Evolutionary conservation across 2,888 invertebrate genomes (phyloP), one percentile per base, ranked within the genome.

Genomic region (Coleophora deauratella): DNA sequence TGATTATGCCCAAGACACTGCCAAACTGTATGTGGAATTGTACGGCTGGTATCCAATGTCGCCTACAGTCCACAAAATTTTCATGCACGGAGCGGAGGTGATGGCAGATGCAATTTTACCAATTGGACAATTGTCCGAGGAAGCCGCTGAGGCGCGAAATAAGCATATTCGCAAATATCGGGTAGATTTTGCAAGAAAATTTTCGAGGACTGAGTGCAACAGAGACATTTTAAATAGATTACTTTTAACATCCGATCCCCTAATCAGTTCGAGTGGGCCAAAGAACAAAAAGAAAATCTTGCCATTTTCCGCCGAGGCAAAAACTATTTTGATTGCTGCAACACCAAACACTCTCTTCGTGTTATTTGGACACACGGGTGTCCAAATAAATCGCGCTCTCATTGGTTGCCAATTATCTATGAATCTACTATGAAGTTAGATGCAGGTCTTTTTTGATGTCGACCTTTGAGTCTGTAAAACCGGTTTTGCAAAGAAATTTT

Each of bases 11-110:
- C 12, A 32, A 9, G 46, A 49, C 27, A 59, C 58, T 10, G 55
- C 54, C 6, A 35, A 51, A 44, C 27, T 53, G 2, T 66, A 66
- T 47, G 55, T 66, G 6, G 9, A 50, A 9, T 40, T 62, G 32
- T 68, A 62, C 52, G 27, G 27, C 1, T 64, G 61, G 54, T 41
- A 53, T 45, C 51, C 52, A 10, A 58, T 66, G 62, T 46, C 59
- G 32, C 54, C 61, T 9, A 64, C 59, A 6, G 28, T 63, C 35
- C 60, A 61, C 39, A 60, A 58, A 47, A 45, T 61, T 35, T 45
- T 61, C 39, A 42, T 55, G 9, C 62, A 66, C 50, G 55, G 58
- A 7, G 30, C 55, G n/a, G 35, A 33, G 31, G 41, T 64, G 6
- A 56, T 64, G 14, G 33, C 56, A 37, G 43, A 52, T 27, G 52